Evolutionary conservation across 2,113 vertebrate genomes (phyloP).

Genomic region (Micronycteris hirsuta): DNA sequence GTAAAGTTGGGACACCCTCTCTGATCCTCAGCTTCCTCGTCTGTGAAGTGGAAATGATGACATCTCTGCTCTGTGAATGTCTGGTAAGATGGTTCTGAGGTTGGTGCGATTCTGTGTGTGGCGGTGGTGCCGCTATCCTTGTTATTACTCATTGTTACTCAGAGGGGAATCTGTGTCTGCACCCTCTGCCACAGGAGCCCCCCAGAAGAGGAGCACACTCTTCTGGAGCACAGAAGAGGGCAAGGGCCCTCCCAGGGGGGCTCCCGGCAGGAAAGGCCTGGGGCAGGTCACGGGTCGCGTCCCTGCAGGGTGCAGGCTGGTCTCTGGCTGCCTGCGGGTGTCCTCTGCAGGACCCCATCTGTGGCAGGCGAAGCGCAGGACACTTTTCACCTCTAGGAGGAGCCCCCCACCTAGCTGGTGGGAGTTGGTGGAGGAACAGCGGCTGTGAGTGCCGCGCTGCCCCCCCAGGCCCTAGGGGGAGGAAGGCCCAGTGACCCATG

Average conservation of each 20-base stretch:
- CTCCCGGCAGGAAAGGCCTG: background rate
- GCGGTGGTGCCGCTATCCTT: background rate
- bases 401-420: background rate
- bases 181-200: background rate
- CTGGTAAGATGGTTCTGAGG: background rate
- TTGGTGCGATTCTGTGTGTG: background rate
- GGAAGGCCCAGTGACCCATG: background rate
- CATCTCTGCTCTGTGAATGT: background rate
- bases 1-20: background rate
- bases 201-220: background rate
- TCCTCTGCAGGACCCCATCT: background rate
- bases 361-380: background rate
- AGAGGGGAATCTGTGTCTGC: background rate
- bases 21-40: background rate
- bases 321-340: background rate
- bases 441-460: background rate
- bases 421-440: background rate
- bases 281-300: background rate
- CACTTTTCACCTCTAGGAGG: background rate
- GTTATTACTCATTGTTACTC: background rate
- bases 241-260: background rate
- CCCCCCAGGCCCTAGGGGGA: background rate
- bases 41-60: no score
- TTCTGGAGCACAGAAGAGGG: no score
- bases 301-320: rapidly evolving